Percentiles rank a stretch among this genome's conserved stretches.
phyloP scores from a whole-genome alignment of 2,888 invertebrate genomes.

The Ennomos quercinarius region DNA sequence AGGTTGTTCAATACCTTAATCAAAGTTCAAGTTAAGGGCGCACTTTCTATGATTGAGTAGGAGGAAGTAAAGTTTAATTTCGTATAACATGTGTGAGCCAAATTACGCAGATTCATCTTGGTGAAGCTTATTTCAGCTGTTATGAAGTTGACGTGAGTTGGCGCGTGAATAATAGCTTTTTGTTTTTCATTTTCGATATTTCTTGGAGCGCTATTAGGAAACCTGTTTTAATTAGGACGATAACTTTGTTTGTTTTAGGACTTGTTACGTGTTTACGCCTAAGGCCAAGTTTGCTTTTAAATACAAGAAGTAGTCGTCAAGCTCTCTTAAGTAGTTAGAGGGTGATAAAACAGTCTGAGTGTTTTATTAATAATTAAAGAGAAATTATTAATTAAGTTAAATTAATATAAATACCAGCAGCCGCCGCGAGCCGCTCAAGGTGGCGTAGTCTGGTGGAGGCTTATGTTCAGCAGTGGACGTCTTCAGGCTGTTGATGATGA shows the following conservation, averaged over 20 bases:
- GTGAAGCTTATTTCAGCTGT: constrained; percentile 19
- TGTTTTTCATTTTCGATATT: constrained; percentile 26
- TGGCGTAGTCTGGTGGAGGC: no score
- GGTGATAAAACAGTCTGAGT: no score
- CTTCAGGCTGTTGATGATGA: no score
- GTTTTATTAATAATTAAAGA: no score
- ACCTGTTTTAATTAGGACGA: constrained; percentile 10
- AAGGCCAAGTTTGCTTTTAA: no score
- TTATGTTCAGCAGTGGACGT: no score
- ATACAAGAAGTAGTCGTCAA: no score
- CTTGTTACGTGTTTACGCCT: constrained; percentile 6
- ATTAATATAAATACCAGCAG: no score
- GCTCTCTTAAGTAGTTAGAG: no score
- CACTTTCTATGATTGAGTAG: constrained; percentile 37
- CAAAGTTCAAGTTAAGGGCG: constrained; percentile 28
- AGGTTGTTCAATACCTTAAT: constrained; percentile 25
- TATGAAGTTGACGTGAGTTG: constrained; percentile 23
- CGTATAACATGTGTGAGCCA: constrained; percentile 32
- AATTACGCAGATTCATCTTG: constrained; percentile 30
- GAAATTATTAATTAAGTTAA: no score
- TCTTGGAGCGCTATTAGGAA: constrained; percentile 9
- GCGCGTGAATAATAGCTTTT: constrained; percentile 27
- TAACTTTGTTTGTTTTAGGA: not conserved
- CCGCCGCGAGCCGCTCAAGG: no score
- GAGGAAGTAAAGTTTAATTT: constrained; percentile 34